Evolutionary conservation across 1,140 invertebrate genomes (phyloP), one percentile per base, ranked within the genome.

Genomic region (Dendrolimus punctatus): DNA sequence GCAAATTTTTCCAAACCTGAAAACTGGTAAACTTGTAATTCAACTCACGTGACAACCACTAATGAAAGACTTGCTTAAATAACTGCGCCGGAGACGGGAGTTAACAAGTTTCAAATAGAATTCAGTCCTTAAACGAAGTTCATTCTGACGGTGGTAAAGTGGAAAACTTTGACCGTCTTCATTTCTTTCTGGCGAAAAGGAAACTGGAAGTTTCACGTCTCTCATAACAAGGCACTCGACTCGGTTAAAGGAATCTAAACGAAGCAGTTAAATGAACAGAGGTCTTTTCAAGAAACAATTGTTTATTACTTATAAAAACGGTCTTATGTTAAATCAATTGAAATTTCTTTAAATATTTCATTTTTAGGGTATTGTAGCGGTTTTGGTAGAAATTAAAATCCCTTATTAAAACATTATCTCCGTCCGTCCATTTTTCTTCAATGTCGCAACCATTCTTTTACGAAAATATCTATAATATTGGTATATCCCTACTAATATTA

Each of bases 61-160:
- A 85, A 85, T 82, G 79, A 85, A 85, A 82, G 77, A 74, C 80
- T 80, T 68, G 71, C 78, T 85, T 80, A 83, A 82, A 74, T 75
- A 81, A 78, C 73, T 68, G 68, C 67, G 66, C 71, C 58, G 62
- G 57, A 75, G 80, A 71, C 72, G 68, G 57, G 76, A 84, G 81
- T 84, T 85, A 84, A 80, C 79, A 85, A 84, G 62, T 84, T 81
- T 66, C 53, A 74, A 85, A 85, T 84, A 84, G 73, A 82, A 84
- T 81, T 81, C 69, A 70, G 60, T 64, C 67, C 64, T 71, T 72
- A 75, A 76, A 71, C 65, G 61, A 72, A 78, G 61, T 81, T 76
- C 68, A 71, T 79, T 80, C 76, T 69, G 72, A 78, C 69, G 72
- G 59, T 71, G 73, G 71, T 51, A 80, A 83, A 81, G 78, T 81